Percentiles rank a stretch among this genome's conserved stretches.
Conservation (phyloP, 2,888 invertebrate genomes). For the Euplagia quadripunctaria region DNA sequence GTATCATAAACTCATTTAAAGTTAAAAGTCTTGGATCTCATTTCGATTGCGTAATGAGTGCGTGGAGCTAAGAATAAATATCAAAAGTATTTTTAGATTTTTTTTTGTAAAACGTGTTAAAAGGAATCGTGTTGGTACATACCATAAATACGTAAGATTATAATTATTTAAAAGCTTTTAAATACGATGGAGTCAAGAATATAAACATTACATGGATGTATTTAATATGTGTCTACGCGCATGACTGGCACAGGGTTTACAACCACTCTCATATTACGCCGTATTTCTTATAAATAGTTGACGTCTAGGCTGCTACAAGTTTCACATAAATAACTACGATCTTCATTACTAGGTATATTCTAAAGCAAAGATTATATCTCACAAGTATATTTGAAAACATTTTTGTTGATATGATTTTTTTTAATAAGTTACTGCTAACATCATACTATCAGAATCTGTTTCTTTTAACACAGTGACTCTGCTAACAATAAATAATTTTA, state of each 20-base stretch:
- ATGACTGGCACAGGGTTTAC: neutral
- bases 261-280: slow-evolving; percentile 7
- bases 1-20: no score
- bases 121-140: neutral
- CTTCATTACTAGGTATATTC: neutral
- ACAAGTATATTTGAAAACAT: no score
- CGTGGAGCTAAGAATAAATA: no score
- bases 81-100: no score
- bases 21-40: no score
- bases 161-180: neutral
- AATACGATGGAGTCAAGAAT: neutral
- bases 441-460: no score
- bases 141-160: neutral
- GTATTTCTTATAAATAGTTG: slow-evolving; percentile 5
- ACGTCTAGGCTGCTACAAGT: neutral
- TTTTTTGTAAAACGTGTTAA: neutral
- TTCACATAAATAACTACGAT: slow-evolving; percentile 3
- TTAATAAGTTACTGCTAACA: no score
- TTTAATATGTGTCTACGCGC: neutral
- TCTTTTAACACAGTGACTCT: no score
- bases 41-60: no score
- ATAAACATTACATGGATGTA: neutral
- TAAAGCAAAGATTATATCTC: neutral
- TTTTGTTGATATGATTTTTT: no score
- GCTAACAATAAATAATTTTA: no score